A percentile compares a stretch with the other conserved stretches of the same genome.
These are phyloP conservation scores for Oreochromis niloticus DNA, from an alignment of 2,113 vertebrate genomes.

Conservation along the genomic window DNA sequence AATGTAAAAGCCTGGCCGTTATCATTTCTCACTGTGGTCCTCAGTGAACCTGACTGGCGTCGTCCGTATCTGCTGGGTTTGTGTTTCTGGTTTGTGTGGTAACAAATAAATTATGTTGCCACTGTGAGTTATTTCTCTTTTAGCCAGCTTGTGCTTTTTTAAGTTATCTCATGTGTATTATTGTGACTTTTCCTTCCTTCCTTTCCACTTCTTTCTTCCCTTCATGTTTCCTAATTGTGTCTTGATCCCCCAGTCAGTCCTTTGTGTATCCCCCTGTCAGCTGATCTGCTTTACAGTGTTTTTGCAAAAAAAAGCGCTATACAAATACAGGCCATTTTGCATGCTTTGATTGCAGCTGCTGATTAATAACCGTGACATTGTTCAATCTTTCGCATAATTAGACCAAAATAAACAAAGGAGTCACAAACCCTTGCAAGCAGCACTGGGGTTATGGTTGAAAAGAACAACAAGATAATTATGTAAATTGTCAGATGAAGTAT, in stretches of 20 bases:
- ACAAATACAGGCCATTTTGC: background rate
- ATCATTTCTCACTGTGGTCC: background rate
- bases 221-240: accelerated
- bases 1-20: background rate
- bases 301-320: background rate
- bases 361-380: background rate
- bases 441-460: background rate
- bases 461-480: background rate
- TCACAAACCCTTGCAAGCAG: background rate
- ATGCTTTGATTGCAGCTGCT: background rate
- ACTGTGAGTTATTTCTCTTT: background rate
- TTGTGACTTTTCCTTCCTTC: background rate
- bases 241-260: background rate
- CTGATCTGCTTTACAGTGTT: background rate
- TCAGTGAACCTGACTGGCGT: background rate
- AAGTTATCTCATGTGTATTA: background rate
- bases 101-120: background rate
- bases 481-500: background rate
- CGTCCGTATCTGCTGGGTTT: accelerated
- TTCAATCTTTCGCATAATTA: background rate
- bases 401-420: background rate
- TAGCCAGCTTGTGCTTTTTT: background rate
- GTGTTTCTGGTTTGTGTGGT: accelerated
- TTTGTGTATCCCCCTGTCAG: background rate
- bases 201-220: background rate